These are phyloP conservation scores for Cydia splendana DNA, from an alignment of 1,140 invertebrate species.

Conservation along the genomic window DNA sequence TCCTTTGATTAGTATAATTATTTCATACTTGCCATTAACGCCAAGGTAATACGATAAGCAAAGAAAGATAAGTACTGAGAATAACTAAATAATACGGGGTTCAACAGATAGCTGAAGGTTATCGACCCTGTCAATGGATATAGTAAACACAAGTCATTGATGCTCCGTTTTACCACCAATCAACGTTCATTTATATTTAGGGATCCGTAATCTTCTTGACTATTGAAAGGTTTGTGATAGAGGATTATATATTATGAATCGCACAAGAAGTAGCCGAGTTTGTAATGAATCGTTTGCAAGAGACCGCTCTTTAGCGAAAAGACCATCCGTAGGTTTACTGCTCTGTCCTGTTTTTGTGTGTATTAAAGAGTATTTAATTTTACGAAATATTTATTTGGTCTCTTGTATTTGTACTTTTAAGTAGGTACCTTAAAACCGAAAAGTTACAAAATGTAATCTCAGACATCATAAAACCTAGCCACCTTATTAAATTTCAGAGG, in stretches of 20 bases:
- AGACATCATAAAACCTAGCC: neutral
- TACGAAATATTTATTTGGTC: no score
- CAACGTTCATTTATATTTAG: slow-evolving; percentile 47
- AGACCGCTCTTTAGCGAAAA: no score
- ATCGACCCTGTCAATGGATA: slow-evolving; percentile 50
- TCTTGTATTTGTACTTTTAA: neutral
- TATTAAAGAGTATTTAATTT: no score
- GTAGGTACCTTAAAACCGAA: neutral
- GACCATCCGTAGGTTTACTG: no score
- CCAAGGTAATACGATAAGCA: slow-evolving; percentile 11
- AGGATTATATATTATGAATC: neutral
- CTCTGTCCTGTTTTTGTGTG: no score
- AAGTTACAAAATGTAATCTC: neutral
- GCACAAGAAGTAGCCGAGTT: no score
- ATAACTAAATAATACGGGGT: slow-evolving; percentile 15
- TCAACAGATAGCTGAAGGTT: slow-evolving; percentile 44
- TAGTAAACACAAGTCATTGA: slow-evolving; percentile 43
- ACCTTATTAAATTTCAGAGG: neutral
- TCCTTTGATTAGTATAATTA: neutral
- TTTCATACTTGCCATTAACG: neutral
- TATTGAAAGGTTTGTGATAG: neutral
- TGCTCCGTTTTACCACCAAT: slow-evolving; percentile 48
- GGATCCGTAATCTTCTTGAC: slow-evolving; percentile 19
- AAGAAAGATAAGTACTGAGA: neutral
- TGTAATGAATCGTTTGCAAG: no score